These are phyloP conservation scores for Zaprionus inermis DNA, from an alignment of 1,140 invertebrate species.

Conservation along the genomic window DNA sequence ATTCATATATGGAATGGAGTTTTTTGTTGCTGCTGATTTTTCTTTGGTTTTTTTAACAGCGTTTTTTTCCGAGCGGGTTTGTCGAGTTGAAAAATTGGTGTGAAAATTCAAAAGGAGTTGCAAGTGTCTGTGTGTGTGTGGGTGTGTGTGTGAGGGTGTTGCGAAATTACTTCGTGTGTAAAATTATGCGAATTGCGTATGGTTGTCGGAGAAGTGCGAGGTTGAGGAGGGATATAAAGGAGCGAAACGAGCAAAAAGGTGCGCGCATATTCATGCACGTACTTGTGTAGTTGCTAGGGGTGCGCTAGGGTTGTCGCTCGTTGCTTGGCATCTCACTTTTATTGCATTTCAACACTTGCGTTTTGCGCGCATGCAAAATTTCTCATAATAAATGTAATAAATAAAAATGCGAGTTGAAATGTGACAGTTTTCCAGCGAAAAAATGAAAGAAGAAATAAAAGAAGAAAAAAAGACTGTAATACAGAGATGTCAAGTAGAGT, in stretches of 20 bases:
- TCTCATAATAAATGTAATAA: slow-evolving; percentile 83
- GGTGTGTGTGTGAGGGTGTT: slow-evolving; percentile 66
- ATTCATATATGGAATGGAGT: slow-evolving; percentile 33
- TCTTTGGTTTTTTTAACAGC: slow-evolving; percentile 25
- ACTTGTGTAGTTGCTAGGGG: slow-evolving; percentile 26
- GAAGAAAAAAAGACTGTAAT: not conserved
- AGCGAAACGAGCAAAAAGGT: slow-evolving; percentile 57
- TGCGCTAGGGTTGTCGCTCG: slow-evolving; percentile 21
- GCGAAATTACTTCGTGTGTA: slow-evolving; percentile 81
- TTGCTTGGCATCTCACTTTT: slow-evolving; percentile 78
- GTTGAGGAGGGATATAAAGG: slow-evolving; percentile 10
- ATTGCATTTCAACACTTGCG: slow-evolving; percentile 82
- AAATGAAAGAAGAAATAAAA: not conserved
- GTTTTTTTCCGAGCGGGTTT: slow-evolving; percentile 67
- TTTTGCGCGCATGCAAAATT: slow-evolving; percentile 75
- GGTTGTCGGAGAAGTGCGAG: slow-evolving; percentile 12
- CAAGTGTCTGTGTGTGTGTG: slow-evolving; percentile 68
- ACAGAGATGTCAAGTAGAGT: slow-evolving; percentile 5
- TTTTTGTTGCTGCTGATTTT: slow-evolving; percentile 41
- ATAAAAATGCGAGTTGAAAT: slow-evolving; percentile 81
- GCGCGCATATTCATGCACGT: slow-evolving; percentile 75
- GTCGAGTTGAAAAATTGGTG: slow-evolving; percentile 83
- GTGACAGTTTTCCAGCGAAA: slow-evolving; percentile 66
- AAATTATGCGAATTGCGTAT: slow-evolving; percentile 81
- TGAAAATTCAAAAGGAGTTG: slow-evolving; percentile 83